phyloP scores from a whole-genome alignment of 2,888 invertebrate species.

The Dynastes hyllus region DNA sequence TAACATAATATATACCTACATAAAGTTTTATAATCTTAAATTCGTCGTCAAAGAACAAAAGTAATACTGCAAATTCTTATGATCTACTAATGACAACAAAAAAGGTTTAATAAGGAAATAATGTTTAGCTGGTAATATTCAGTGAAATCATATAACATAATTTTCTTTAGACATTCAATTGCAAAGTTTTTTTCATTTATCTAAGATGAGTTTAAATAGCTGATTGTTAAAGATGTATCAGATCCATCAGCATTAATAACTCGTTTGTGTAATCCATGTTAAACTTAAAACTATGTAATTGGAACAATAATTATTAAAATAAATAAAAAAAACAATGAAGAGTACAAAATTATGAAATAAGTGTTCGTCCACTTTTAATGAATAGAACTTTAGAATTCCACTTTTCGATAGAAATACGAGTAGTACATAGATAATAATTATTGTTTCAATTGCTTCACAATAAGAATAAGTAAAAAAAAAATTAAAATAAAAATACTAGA shows the following conservation, averaged over 20 bases:
- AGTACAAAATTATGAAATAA: constrained; percentile 33
- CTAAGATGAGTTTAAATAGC: not conserved
- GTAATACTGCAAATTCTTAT: constrained; percentile 36
- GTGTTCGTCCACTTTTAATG: constrained; percentile 30
- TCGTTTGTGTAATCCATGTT: not conserved
- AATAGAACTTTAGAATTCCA: constrained; percentile 33
- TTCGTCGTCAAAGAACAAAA: constrained; percentile 9
- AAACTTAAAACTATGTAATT: constrained; percentile 5
- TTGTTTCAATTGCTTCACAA: not conserved
- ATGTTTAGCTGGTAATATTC: constrained; percentile 6
- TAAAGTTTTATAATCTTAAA: constrained; percentile 30
- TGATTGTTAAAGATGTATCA: constrained; percentile 10
- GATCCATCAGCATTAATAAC: not conserved
- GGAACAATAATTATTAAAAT: constrained; percentile 23
- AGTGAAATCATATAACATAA: not conserved
- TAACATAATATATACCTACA: constrained; percentile 2
- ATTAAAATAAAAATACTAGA: not conserved
- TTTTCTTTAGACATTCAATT: not conserved
- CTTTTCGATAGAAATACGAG: constrained; percentile 11
- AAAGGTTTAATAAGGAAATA: not conserved
- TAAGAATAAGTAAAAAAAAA: not conserved
- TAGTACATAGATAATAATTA: not conserved
- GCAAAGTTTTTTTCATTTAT: too few species aligned
- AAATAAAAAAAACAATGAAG: constrained; percentile 15
- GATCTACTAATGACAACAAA: constrained; percentile 32